Conservation (phyloP, 2,797 vertebrate genomes). For the Luscinia megarhynchos region DNA sequence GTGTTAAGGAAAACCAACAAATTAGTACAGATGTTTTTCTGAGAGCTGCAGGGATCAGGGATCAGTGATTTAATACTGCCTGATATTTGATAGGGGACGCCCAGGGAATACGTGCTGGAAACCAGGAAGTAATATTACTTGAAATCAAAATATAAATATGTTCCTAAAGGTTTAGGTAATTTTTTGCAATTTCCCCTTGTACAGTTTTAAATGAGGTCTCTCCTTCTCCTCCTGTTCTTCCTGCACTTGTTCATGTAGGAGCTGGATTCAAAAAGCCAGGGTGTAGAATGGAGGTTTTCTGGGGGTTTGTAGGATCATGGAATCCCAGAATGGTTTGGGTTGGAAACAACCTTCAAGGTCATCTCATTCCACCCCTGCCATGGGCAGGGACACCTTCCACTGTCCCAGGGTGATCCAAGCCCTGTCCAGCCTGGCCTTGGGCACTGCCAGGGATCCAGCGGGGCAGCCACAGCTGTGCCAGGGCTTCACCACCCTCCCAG, state of each 20-base stretch:
- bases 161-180: conserved; percentile 75
- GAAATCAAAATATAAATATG: conserved; percentile 75
- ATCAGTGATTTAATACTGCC: conserved; percentile 72
- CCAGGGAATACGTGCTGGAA: conserved; percentile 61
- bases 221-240: conserved; percentile 5
- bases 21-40: conserved; percentile 76
- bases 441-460: not conserved
- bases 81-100: conserved; percentile 74
- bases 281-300: not conserved
- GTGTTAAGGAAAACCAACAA: conserved; percentile 69
- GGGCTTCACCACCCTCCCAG: no score
- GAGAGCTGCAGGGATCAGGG: conserved; percentile 60
- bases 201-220: conserved; percentile 43
- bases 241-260: conserved; percentile 35
- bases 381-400: not conserved
- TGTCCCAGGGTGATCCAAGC: accelerated
- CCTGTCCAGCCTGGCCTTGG: accelerated
- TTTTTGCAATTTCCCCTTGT: conserved; percentile 69
- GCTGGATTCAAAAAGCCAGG: not conserved
- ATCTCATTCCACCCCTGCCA: accelerated
- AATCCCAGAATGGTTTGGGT: not conserved
- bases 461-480: not conserved
- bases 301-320: not conserved
- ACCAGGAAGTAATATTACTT: conserved; percentile 74
- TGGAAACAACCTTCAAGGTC: accelerated